Evolutionary conservation across 2,888 invertebrate species (phyloP).

Genomic region (Watsonalla cultraria): DNA sequence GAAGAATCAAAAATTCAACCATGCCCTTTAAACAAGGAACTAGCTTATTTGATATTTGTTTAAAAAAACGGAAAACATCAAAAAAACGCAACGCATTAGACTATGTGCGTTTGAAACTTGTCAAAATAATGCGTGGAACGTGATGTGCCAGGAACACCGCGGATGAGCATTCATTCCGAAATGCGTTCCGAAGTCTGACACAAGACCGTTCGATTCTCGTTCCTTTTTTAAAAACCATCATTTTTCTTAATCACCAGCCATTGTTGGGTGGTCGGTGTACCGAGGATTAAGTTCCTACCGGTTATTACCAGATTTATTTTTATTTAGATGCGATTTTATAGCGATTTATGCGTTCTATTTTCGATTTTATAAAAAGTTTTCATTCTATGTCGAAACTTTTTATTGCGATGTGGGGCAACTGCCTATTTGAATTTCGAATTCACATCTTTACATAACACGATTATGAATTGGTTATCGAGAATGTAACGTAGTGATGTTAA

Average conservation of each 20-base stretch:
- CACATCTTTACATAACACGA: neutral
- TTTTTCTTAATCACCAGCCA: conserved; percentile 57
- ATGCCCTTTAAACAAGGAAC: no score
- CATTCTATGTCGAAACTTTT: neutral
- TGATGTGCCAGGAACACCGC: conserved; percentile 52
- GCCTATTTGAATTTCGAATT: neutral
- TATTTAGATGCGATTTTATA: neutral
- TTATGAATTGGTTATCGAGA: neutral
- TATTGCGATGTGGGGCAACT: neutral
- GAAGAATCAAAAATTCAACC: neutral
- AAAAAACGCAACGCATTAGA: neutral
- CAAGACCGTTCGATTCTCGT: conserved; percentile 42
- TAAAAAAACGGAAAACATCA: neutral
- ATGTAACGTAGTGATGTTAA: neutral
- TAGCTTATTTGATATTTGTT: no score
- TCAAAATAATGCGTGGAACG: conserved; percentile 70
- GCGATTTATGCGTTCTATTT: neutral
- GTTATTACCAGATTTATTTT: conserved; percentile 19
- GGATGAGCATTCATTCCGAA: conserved; percentile 63
- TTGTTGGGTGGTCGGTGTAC: conserved; percentile 53
- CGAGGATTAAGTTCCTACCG: conserved; percentile 26
- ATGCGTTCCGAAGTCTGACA: conserved; percentile 48
- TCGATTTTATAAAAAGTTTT: no score
- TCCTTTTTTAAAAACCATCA: conserved; percentile 32
- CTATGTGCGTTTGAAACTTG: conserved; percentile 28